Base-by-base conservation (phyloP, 2,113 vertebrate genomes). In the Lampris megalopsis region DNA sequence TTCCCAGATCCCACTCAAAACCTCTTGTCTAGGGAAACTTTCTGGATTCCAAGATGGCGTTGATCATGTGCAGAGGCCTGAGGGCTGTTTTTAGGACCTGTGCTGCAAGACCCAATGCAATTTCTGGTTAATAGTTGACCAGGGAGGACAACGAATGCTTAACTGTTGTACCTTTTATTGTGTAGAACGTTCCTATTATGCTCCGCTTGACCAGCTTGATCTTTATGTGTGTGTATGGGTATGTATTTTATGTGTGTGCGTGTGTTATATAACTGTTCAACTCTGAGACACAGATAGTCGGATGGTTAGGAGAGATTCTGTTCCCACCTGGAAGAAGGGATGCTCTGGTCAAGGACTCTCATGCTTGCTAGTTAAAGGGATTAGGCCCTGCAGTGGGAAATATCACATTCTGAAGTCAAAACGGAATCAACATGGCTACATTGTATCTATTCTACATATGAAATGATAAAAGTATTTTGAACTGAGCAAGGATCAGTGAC, bases 91-190 rank as follows among this genome's bases (percentile, higher is more conserved):
- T 13, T 59, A 66, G 64, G 63, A 45, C 9, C 0, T 10, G 42
- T 45, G 64, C 58, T 64, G 58, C 2, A 7, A 48, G 43, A 49
- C 40, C 41, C 7, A 38, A 57, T 71, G 73, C 43, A 64, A 43
- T 83, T 85, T 49, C 76, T 77, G 73, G 85, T 89, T 91, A 93
- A 92, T 92, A 62, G 73, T 92, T 92, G 62, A 90, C 79, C 41
- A 38, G 10, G 2, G 36, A 86, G 67, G 63, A 81, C 77, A 56
- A 43, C 68, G 48, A 86, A 80, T 50, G 57, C 61, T 42, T 62
- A 50, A 80, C 56, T 45, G 4, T 5, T 38, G 13, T 67, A 58
- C 47, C 56, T 76, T 73, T 71, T 53, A 75, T 72, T 38, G 38
- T 5, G 2, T 43, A 57, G 56, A 62, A 41, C 53, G 41, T 79